Evolutionary conservation across 2,888 invertebrate species (phyloP).

Genomic region (Cryptus armator): DNA sequence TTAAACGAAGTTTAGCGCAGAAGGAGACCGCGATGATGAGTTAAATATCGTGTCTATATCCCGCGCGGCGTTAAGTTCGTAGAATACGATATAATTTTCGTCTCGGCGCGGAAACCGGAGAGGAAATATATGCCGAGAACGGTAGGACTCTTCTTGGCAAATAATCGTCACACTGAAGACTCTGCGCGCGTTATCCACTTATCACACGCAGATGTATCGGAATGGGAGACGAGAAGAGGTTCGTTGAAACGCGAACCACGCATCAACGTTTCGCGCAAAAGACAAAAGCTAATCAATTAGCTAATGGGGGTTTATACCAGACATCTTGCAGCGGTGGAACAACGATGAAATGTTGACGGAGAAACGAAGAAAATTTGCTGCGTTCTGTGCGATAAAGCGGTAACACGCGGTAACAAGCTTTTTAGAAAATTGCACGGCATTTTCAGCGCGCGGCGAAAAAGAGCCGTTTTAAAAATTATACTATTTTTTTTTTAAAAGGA

Average conservation of each 20-base stretch:
- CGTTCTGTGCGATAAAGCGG: slow-evolving; percentile 37
- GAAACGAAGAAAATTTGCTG: slow-evolving; percentile 33
- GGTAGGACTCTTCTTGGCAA: not conserved
- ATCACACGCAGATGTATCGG: not conserved
- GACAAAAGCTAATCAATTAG: slow-evolving; percentile 59
- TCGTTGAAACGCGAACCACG: slow-evolving; percentile 17
- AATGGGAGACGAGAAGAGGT: not conserved
- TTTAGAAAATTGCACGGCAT: slow-evolving; percentile 39
- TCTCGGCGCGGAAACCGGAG: not conserved
- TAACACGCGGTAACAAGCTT: too few relatives aligned
- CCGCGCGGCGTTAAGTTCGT: not conserved
- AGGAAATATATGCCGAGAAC: not conserved
- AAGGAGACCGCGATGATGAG: not conserved
- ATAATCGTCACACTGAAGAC: not conserved
- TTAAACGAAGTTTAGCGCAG: not conserved
- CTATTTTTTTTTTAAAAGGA: not conserved
- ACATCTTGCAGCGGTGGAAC: slow-evolving; percentile 7
- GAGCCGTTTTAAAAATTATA: slow-evolving; percentile 12
- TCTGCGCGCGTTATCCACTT: not conserved
- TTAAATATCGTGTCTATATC: not conserved
- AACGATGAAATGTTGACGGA: slow-evolving; percentile 34
- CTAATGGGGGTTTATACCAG: slow-evolving; percentile 53
- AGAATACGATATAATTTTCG: not conserved
- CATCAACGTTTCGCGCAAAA: slow-evolving; percentile 1
- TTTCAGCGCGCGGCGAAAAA: slow-evolving; percentile 1